Evolutionary conservation across 2,797 vertebrate species (phyloP), one percentile per base, ranked within the genome.

Genomic region (Danio tinwini): DNA sequence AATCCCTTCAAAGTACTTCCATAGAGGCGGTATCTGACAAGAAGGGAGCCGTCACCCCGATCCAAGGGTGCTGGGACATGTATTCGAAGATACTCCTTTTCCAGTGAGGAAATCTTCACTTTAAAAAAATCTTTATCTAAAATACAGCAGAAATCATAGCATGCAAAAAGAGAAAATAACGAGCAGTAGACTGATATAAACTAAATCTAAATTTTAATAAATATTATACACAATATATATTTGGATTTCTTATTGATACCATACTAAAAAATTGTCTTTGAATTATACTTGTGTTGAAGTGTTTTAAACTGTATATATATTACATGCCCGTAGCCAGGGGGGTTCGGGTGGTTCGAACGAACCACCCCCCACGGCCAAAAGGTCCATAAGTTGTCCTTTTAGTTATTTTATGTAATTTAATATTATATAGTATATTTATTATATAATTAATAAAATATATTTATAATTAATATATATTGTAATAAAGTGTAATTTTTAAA

Each of bases 1-100:
- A 98, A 90, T n/a, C 96, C 96, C 64, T 81, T 82, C 1, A 12
- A 80, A 13, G 88, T 90, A 6, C 93, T 94, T 16, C 92, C 93
- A 45, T 98, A 96, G 85, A 98, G 93, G 7, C 96, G 93, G 74
- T 96, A 98, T 72, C 96, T 87, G 83, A 96, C 91, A 65, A 98
- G 91, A 90, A 98, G 97, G 13, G 97, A 95, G 3, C 96, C 97
- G 67, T 98, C 96, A 0, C 93, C 94, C 71, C 97, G 90, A 85
- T 98, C 97, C 91, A 97, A 86, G 42, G 95, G 95, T 0, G 88
- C 87, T 7, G 96, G 93, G 0, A 93, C 88, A 5, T 98, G 95
- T 87, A 97, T 93, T 6, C 96, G 94, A 73, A 94, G 70, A 72
- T 89, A 85, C 84, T 98, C 96, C 83, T 92, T 92, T 19, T 86